phyloP scores from a whole-genome alignment of 2,113 vertebrate species.

The Megalops atlanticus region DNA sequence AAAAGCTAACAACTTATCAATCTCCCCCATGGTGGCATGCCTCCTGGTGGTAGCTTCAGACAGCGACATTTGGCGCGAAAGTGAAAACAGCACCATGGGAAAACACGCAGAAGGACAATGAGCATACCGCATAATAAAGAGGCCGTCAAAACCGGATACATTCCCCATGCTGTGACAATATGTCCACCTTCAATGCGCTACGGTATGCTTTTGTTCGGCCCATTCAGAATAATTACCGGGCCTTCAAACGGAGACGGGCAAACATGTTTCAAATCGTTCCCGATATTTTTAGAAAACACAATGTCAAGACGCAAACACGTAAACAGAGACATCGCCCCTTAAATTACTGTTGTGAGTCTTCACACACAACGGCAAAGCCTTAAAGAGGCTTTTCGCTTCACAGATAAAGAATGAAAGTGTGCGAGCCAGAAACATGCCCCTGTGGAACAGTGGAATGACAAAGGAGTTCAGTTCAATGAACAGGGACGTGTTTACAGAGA shows the following conservation, averaged over 20 bases:
- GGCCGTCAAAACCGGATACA: not conserved
- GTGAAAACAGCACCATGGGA: slow-evolving; percentile 24
- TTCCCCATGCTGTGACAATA: not conserved
- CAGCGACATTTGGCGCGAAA: slow-evolving; percentile 31
- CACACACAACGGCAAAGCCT: not conserved
- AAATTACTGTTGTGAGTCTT: not conserved
- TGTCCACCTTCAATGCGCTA: not conserved
- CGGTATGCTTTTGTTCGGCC: not conserved
- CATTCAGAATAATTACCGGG: not conserved
- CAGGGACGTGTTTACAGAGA: no score
- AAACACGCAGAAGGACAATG: not conserved
- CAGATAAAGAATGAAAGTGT: not conserved
- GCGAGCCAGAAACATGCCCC: not conserved
- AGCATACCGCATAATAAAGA: not conserved
- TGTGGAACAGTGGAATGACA: not conserved
- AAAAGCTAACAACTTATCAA: slow-evolving; percentile 58
- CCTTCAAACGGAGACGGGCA: not conserved
- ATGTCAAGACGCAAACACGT: not conserved
- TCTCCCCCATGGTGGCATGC: slow-evolving; percentile 38
- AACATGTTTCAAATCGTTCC: not conserved
- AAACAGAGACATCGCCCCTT: not conserved
- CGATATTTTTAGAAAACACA: not conserved
- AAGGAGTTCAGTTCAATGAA: not conserved
- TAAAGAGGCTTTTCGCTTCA: not conserved
- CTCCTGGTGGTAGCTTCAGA: slow-evolving; percentile 44